Evolutionary conservation across 2,888 invertebrate species (phyloP), one percentile per base, ranked within the genome.

Genomic region (Hoplodrina ambigua): DNA sequence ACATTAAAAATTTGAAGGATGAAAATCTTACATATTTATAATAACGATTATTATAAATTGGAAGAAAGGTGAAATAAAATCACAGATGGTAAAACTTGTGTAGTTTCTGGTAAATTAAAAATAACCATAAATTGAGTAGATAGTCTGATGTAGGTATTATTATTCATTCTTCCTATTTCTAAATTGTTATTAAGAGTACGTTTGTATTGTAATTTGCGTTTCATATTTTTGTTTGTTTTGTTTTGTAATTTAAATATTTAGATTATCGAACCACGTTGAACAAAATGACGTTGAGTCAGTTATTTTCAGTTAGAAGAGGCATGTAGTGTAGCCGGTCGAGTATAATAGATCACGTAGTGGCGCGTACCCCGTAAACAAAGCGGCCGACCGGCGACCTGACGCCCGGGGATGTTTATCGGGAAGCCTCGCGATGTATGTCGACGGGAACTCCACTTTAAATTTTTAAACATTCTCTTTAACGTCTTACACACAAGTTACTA

Each of bases 361-460:
- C 70, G 79, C 79, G 77, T 82, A 86, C 74, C 86, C 87, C 86
- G 87, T 90, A 92, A 92, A 92, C 89, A 90, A 90, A 88, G 85
- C 86, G 81, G 83, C 84, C 81, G 83, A 76, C 79, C 79, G 82
- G 81, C 82, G 83, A 85, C 87, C 81, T 86, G 89, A 87, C 90
- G 89, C 90, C 90, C 91, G 90, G 90, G 91, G 92, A 93, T 93
- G 90, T 92, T 93, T 93, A 93, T 93, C 93, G 88, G 87, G 86
- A 88, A 87, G 86, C 82, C 85, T 85, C 85, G 85, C 91, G 86
- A 91, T 91, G 87, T 89, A 91, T 90, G 91, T 85, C 87, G 87
- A 82, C 87, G 85, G 88, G 82, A 89, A 90, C 86, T 86, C 87
- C 89, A 90, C 87, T 92, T 92, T 92, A 90, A 87, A 92, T 91